Percentiles rank a stretch among this genome's conserved stretches.
These are phyloP conservation scores for Leptatherina wallacei DNA, from an alignment of 2,797 vertebrate genomes.

Conservation along the genomic window DNA sequence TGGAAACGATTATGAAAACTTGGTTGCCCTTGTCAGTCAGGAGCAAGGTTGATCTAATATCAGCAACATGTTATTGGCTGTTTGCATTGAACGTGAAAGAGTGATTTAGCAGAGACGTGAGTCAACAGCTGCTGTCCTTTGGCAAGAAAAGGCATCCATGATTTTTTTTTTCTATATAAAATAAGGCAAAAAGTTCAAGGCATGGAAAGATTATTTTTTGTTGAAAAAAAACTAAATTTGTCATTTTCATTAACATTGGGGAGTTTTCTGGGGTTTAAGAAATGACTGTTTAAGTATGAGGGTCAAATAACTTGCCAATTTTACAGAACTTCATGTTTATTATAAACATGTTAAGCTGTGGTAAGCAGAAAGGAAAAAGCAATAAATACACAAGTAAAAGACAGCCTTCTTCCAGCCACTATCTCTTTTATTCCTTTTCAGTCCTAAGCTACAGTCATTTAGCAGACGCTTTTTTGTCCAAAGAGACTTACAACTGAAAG, in stretches of 20 bases:
- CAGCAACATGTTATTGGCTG: not conserved
- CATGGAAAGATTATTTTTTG: not conserved
- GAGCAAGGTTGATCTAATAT: not conserved
- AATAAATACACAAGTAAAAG: not conserved
- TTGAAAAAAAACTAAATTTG: not conserved
- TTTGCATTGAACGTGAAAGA: not conserved
- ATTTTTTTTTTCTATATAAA: not conserved
- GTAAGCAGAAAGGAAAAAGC: not conserved
- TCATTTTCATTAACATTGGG: not conserved
- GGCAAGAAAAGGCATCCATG: not conserved
- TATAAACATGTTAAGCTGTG: not conserved
- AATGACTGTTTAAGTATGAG: not conserved
- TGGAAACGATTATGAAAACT: not conserved
- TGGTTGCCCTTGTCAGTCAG: not conserved
- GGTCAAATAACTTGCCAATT: conserved; percentile 35
- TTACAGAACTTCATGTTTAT: not conserved
- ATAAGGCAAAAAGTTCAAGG: not conserved
- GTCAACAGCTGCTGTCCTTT: not conserved
- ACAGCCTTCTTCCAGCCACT: not conserved
- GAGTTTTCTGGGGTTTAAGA: not conserved
- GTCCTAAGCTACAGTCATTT: not conserved
- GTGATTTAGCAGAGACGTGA: not conserved
- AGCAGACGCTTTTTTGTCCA: too few relatives aligned
- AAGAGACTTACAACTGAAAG: too few relatives aligned
- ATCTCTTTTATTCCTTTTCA: not conserved